Percentiles rank a stretch among this genome's conserved stretches.
These are phyloP conservation scores for Diadumene lineata DNA, from an alignment of 92 coral and sea anemone species.

Conservation along the genomic window DNA sequence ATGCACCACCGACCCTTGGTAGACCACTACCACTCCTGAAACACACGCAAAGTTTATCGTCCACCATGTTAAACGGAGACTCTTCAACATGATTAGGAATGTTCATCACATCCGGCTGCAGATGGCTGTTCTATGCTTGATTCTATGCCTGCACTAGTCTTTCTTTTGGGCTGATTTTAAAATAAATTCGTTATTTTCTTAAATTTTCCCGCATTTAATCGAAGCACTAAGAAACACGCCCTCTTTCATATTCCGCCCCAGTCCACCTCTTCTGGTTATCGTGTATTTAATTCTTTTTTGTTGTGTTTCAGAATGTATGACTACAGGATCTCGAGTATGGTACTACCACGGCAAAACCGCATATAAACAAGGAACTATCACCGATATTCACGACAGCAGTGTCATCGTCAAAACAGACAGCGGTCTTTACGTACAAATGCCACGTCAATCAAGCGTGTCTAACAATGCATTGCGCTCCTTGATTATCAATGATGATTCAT, in stretches of 20 bases:
- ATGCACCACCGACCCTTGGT: too few species aligned
- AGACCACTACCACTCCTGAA: too few species aligned
- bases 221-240: not conserved
- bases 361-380: conserved; percentile 10
- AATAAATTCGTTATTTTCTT: too few species aligned
- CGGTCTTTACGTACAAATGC: conserved; percentile 12
- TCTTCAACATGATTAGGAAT: too few species aligned
- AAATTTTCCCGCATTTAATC: not conserved
- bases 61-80: too few species aligned
- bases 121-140: too few species aligned
- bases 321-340: conserved; percentile 17
- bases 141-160: too few species aligned
- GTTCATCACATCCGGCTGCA: too few species aligned
- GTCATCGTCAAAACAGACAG: conserved; percentile 13
- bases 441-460: not conserved
- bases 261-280: not conserved
- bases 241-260: not conserved
- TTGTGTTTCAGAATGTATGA: conserved; percentile 1
- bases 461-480: not conserved
- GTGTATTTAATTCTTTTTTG: not conserved
- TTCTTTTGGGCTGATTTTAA: too few species aligned
- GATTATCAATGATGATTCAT: conserved; percentile 22
- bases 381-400: conserved; percentile 8
- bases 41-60: too few species aligned
- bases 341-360: not conserved